Conservation (phyloP, 2,797 vertebrate genomes). For the Chaetophractus vellerosus region DNA sequence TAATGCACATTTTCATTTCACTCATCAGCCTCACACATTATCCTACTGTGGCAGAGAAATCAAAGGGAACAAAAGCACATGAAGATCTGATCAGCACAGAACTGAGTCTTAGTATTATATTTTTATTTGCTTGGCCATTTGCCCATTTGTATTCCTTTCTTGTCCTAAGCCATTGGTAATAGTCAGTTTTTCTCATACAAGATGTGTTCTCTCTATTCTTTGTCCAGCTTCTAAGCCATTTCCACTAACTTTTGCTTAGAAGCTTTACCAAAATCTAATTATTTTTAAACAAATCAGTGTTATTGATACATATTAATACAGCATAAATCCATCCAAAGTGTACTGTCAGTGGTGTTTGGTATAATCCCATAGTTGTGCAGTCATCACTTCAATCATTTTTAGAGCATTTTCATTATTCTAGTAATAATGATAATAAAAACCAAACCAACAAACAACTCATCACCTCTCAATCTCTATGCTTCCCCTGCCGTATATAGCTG, state of each 20-base stretch:
- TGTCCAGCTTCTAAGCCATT: not conserved
- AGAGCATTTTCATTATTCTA: too few relatives aligned
- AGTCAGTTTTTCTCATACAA: slow-evolving; percentile 15
- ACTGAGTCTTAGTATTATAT: not conserved
- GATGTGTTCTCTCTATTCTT: not conserved
- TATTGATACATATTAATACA: too few relatives aligned
- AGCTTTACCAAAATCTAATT: slow-evolving; percentile 54
- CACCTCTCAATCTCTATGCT: too few relatives aligned
- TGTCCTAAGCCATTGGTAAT: not conserved
- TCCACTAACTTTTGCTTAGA: not conserved
- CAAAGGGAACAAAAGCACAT: slow-evolving; percentile 2
- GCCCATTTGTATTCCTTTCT: not conserved
- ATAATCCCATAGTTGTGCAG: too few relatives aligned
- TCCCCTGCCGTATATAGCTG: too few relatives aligned
- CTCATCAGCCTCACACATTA: not conserved
- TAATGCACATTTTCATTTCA: not conserved
- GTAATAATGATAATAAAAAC: too few relatives aligned
- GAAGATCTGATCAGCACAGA: not conserved
- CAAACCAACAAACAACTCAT: too few relatives aligned
- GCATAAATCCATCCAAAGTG: too few relatives aligned
- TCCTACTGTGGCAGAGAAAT: slow-evolving; percentile 2
- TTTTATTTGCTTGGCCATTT: slow-evolving; percentile 2
- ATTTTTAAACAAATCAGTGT: not conserved
- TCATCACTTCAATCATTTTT: too few relatives aligned
- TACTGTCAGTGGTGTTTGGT: too few relatives aligned